Evolutionary conservation across 2,888 invertebrate species (phyloP), one percentile per base, ranked within the genome.

Genomic region (Steromphala cineraria): DNA sequence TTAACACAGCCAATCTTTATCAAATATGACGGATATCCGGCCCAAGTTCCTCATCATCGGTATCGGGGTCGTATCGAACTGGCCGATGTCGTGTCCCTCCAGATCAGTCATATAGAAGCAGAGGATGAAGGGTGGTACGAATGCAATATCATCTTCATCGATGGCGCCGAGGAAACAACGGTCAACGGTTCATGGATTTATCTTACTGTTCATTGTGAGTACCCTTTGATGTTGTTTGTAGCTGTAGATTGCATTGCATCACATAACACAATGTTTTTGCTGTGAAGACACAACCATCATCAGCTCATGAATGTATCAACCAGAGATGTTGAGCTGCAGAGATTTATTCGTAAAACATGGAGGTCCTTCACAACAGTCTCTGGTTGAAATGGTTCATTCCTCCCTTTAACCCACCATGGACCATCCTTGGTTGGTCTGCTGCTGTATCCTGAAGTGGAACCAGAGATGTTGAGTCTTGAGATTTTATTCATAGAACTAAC

Each of bases 1-100:
- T 96, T 97, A 95, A 97, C 98, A 95, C 96, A 97, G 94, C 98
- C 98, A 91, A 98, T 98, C 94, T 98, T 98, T 95, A 98, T 98
- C 95, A 98, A 98, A 97, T 98, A 98, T 95, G 98, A 98, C 95
- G 97, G 97, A 94, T 98, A 98, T 95, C 98, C 98, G 90, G 97
- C 98, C 7, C 98, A 98, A 95, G 97, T 97, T 94, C 98, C 97
- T 91, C 97, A 97, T 88, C 97, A 97, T 88, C 80, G 81, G 31
- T 90, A 86, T 82, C 55, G 79, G 28, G 88, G 80, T 10, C 86
- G 90, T 19, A 83, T 89, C 53, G 79, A 81, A 13, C 83, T 97
- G 97, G 98, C 98, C 89, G 97, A 97, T 40, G 74, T 53, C 21
- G 62, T 80, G 21, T 83, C 83, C 0, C 78, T 67, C 2, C 24